Evolutionary conservation across 2,113 vertebrate species (phyloP).

Genomic region (Rana temporaria): DNA sequence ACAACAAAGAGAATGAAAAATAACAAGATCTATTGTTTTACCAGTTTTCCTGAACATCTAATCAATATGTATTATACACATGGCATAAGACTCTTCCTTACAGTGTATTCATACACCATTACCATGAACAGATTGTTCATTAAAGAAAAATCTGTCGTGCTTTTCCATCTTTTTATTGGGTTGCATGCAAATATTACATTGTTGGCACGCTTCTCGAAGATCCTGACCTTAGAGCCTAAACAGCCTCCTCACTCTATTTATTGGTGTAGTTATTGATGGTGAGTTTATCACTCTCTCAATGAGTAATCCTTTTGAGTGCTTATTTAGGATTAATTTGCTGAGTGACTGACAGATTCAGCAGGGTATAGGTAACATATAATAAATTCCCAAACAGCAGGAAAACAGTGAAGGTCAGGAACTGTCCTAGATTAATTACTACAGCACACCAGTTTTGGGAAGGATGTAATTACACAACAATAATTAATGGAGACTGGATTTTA

Average conservation of each 20-base stretch:
- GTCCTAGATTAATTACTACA: slow-evolving; percentile 17
- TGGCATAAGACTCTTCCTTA: slow-evolving; percentile 28
- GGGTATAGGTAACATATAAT: neutral
- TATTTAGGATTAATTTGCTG: slow-evolving; percentile 52
- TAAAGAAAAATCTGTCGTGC: slow-evolving; percentile 55
- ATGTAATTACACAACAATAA: slow-evolving; percentile 39
- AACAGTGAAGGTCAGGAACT: slow-evolving; percentile 14
- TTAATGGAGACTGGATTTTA: neutral
- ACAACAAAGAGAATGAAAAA: neutral
- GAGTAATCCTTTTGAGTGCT: slow-evolving; percentile 29
- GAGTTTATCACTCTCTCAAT: slow-evolving; percentile 47
- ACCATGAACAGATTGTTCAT: slow-evolving; percentile 58
- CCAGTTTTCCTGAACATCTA: neutral
- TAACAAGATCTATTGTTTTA: slow-evolving; percentile 9
- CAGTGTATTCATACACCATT: slow-evolving; percentile 45
- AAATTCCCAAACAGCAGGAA: slow-evolving; percentile 27
- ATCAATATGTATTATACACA: slow-evolving; percentile 31
- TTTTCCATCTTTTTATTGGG: slow-evolving; percentile 42
- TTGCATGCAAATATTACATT: slow-evolving; percentile 63
- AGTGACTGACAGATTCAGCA: slow-evolving; percentile 49
- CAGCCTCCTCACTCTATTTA: slow-evolving; percentile 56
- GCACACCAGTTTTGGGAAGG: neutral
- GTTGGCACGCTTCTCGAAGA: slow-evolving; percentile 37
- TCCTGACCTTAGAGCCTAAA: slow-evolving; percentile 39
- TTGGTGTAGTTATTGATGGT: slow-evolving; percentile 41